Percentiles rank a stretch among this genome's conserved stretches.
Evolutionary conservation across 2,113 vertebrate genomes (phyloP).

Genomic region (Colinus virginianus): DNA sequence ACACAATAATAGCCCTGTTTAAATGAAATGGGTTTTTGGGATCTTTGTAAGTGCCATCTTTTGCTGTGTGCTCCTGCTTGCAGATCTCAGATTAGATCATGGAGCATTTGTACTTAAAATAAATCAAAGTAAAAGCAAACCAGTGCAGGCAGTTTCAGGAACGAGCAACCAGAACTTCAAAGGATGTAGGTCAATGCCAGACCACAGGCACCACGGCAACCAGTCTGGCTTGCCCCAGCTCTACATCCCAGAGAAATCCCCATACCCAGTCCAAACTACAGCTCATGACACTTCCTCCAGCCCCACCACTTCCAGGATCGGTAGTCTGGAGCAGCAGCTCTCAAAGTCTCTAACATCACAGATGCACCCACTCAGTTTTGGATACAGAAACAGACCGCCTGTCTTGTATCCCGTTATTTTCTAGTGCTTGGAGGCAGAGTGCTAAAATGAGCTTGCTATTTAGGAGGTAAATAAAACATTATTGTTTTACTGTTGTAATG

Average conservation of each 20-base stretch:
- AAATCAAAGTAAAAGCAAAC: slow-evolving; percentile 15
- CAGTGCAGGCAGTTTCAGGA: not conserved
- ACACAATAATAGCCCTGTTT: slow-evolving; percentile 60
- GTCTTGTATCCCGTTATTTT: not conserved
- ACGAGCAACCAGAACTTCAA: not conserved
- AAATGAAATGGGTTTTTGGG: not conserved
- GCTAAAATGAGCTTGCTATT: slow-evolving; percentile 25
- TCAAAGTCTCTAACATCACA: not conserved
- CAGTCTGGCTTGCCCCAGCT: not conserved
- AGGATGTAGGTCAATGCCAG: not conserved
- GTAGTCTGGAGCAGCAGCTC: not conserved
- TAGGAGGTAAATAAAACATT: not conserved
- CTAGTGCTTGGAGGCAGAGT: slow-evolving; percentile 8
- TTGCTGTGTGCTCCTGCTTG: not conserved
- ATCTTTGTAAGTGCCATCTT: not conserved
- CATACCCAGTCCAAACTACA: not conserved
- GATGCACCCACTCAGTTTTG: not conserved
- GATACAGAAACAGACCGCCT: not conserved
- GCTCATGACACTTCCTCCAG: not conserved
- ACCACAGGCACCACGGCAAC: not conserved
- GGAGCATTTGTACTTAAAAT: not conserved
- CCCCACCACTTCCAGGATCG: not conserved
- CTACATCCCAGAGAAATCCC: not conserved
- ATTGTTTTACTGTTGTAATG: slow-evolving; percentile 6
- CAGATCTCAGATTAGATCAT: slow-evolving; percentile 23